These are phyloP conservation scores for Philypnodon macrostomus DNA, from an alignment of 2,797 vertebrate genomes.

Conservation along the genomic window DNA sequence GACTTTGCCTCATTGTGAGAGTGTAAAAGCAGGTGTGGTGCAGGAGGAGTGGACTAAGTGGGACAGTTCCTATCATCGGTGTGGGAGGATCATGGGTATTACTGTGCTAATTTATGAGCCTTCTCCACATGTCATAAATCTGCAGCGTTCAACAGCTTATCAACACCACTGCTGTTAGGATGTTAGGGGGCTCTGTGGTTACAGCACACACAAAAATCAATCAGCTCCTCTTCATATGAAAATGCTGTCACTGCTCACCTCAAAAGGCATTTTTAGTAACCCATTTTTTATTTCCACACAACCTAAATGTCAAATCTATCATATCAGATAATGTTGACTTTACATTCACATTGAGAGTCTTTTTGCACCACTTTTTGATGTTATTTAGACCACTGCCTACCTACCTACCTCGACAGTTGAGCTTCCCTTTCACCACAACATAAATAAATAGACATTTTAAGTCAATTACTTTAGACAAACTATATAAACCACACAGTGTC, in stretches of 20 bases:
- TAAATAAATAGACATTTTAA: background rate
- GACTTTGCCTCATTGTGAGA: too few species aligned
- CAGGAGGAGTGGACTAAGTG: conserved; percentile 35
- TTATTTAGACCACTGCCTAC: too few species aligned
- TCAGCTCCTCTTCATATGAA: conserved; percentile 34
- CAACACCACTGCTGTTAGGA: conserved; percentile 26
- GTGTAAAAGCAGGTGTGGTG: conserved; percentile 46
- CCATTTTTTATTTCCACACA: conserved; percentile 4
- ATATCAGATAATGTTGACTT: too few species aligned
- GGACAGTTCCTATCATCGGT: conserved; percentile 32
- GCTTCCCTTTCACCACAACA: too few species aligned
- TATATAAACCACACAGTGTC: background rate
- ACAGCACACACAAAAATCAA: conserved; percentile 27
- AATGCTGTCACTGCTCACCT: conserved; percentile 14
- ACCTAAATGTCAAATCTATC: background rate
- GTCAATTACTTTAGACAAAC: background rate
- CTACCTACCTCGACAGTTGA: too few species aligned
- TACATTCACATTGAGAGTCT: too few species aligned
- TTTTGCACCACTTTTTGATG: too few species aligned
- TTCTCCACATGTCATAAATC: conserved; percentile 53
- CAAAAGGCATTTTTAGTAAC: conserved; percentile 2
- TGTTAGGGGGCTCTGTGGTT: conserved; percentile 21
- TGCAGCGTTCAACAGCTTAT: conserved; percentile 45
- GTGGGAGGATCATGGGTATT: conserved; percentile 47
- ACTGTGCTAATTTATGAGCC: conserved; percentile 56